Conservation (phyloP, 2,888 invertebrate genomes). For the Sisyra nigra region DNA sequence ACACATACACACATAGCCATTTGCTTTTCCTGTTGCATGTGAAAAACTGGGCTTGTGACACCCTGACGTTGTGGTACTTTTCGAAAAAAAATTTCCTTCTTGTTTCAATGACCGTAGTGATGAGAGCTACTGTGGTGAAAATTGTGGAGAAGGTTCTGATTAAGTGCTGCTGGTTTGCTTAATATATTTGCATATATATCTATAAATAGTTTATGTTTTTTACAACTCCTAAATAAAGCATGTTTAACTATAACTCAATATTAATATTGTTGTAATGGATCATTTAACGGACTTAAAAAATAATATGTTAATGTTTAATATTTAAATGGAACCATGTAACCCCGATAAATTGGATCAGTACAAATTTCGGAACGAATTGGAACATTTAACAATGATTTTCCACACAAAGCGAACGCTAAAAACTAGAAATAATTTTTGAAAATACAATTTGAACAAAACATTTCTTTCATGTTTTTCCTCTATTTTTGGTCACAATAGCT, state of each 20-base stretch:
- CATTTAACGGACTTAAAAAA: background rate
- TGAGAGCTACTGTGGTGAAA: background rate
- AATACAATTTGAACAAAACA: too few species aligned
- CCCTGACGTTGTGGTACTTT: background rate
- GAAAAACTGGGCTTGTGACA: constrained; percentile 6
- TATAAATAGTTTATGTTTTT: background rate
- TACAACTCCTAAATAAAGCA: background rate
- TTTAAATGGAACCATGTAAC: too few species aligned
- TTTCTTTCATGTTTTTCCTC: constrained; percentile 10
- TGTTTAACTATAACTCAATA: background rate
- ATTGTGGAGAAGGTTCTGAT: too few species aligned
- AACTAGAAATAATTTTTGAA: too few species aligned
- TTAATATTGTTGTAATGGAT: too few species aligned
- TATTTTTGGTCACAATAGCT: constrained; percentile 21
- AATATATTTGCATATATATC: background rate
- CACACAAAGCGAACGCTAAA: background rate
- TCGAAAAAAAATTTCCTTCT: background rate
- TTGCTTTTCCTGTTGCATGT: constrained; percentile 3
- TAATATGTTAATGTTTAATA: too few species aligned
- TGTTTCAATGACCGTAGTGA: background rate
- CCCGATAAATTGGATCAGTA: too few species aligned
- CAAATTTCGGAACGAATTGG: background rate
- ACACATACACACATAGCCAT: too few species aligned
- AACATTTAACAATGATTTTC: constrained; percentile 1
- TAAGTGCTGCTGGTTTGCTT: too few species aligned